Conservation (phyloP, 2,113 vertebrate genomes). For the Planiliza haematocheilus region DNA sequence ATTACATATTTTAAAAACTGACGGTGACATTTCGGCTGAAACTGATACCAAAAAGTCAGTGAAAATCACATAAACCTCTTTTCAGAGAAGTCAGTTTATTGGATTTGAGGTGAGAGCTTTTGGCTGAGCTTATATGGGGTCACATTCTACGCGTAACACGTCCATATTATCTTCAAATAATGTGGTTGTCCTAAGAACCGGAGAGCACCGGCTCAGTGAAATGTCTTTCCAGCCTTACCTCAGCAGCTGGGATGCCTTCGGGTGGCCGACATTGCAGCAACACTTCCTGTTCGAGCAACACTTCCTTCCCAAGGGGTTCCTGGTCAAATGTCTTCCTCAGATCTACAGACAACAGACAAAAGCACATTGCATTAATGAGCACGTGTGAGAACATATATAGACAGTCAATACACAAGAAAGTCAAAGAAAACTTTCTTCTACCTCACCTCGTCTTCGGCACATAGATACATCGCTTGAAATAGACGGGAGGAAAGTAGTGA, state of each 20-base stretch:
- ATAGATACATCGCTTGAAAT: slow-evolving; percentile 28
- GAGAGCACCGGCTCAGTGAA: slow-evolving; percentile 3
- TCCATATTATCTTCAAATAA: not conserved
- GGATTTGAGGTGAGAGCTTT: slow-evolving; percentile 45
- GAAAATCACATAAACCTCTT: slow-evolving; percentile 45
- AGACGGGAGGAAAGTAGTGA: slow-evolving; percentile 45
- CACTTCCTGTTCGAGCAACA: slow-evolving; percentile 95
- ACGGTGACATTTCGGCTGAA: slow-evolving; percentile 30
- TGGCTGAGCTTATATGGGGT: slow-evolving; percentile 12
- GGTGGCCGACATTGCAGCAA: slow-evolving; percentile 96
- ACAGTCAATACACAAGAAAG: not conserved
- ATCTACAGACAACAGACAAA: slow-evolving; percentile 80
- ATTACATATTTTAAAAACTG: slow-evolving; percentile 15
- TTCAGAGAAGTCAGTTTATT: slow-evolving; percentile 50
- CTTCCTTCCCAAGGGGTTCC: slow-evolving; percentile 96
- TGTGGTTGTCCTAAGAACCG: not conserved
- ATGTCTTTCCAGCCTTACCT: slow-evolving; percentile 83
- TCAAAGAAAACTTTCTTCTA: slow-evolving; percentile 1
- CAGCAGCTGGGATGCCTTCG: slow-evolving; percentile 95
- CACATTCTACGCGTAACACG: not conserved
- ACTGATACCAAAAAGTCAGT: slow-evolving; percentile 15
- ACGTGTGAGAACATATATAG: not conserved
- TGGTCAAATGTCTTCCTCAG: slow-evolving; percentile 97
- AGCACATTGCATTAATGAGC: not conserved
- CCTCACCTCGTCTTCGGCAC: slow-evolving; percentile 15